These are phyloP conservation scores for Puffinus mauretanicus DNA, from an alignment of 2,113 vertebrate genomes.

Conservation along the genomic window DNA sequence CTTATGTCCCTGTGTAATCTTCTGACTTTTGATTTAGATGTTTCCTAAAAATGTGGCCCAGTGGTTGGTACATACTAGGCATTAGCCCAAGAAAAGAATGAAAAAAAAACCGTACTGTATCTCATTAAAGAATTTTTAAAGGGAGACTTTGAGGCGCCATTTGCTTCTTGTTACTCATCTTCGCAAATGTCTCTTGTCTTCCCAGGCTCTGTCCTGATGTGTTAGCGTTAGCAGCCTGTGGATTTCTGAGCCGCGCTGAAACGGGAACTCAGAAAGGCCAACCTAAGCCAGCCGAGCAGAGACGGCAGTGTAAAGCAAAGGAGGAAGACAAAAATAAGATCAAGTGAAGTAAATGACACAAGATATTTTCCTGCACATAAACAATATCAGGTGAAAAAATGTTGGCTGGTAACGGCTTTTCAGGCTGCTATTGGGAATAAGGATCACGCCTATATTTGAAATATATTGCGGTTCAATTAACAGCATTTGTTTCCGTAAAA, in stretches of 20 bases:
- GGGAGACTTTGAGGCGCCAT: slow-evolving; percentile 48
- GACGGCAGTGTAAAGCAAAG: background rate
- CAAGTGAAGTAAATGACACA: background rate
- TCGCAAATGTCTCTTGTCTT: slow-evolving; percentile 54
- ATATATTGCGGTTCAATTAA: background rate
- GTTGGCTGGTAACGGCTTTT: background rate
- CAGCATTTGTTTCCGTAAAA: background rate
- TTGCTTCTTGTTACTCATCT: slow-evolving; percentile 53
- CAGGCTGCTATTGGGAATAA: background rate
- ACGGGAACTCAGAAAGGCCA: background rate
- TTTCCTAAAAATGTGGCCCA: slow-evolving; percentile 56
- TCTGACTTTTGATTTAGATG: slow-evolving; percentile 62
- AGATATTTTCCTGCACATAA: background rate
- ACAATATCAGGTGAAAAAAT: slow-evolving; percentile 4
- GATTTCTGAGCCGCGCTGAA: background rate
- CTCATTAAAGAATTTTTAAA: slow-evolving; percentile 63
- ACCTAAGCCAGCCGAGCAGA: background rate
- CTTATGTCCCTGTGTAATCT: slow-evolving; percentile 42
- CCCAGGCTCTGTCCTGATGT: slow-evolving; percentile 52
- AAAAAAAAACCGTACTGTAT: slow-evolving; percentile 26
- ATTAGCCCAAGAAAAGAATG: slow-evolving; percentile 52
- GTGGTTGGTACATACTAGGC: slow-evolving; percentile 49
- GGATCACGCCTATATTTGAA: background rate
- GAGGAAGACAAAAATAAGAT: slow-evolving; percentile 11
- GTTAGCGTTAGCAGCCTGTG: background rate